Conservation (phyloP, 2,797 vertebrate species). For the Channallabes apus region DNA sequence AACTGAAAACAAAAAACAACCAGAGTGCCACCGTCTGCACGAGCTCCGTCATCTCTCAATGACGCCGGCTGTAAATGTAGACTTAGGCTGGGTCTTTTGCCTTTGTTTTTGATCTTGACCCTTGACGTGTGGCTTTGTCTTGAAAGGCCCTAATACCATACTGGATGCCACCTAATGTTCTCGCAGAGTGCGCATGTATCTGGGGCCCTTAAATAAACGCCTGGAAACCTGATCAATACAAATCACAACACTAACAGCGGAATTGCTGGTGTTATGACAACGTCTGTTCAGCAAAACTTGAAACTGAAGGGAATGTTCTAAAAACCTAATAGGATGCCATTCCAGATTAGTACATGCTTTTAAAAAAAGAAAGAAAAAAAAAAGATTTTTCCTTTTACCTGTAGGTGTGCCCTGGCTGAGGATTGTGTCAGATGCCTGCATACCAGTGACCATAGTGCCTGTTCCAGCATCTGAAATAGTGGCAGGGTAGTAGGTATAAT, state of each 20-base stretch:
- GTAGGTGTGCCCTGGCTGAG: constrained; percentile 85
- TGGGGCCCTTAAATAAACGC: no score
- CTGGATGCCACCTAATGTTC: no score
- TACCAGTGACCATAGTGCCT: constrained; percentile 82
- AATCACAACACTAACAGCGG: neutral
- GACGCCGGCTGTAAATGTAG: no score
- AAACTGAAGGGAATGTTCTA: neutral
- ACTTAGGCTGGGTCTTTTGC: no score
- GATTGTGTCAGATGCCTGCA: constrained; percentile 86
- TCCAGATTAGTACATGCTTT: constrained; percentile 79
- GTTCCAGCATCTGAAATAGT: constrained; percentile 76
- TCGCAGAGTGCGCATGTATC: no score
- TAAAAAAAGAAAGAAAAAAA: constrained; percentile 59
- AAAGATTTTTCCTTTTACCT: constrained; percentile 70
- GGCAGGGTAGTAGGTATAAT: constrained; percentile 94
- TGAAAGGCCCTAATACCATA: no score
- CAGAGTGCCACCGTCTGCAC: no score
- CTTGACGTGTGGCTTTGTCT: no score
- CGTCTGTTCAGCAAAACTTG: neutral
- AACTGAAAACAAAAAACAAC: no score
- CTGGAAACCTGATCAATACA: neutral
- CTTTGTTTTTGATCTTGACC: no score
- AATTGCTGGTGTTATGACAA: neutral
- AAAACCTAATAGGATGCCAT: constrained; percentile 30
- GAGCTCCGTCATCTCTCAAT: no score